These are phyloP conservation scores for Conistra vaccinii DNA, from an alignment of 2,888 invertebrate species.

Conservation along the genomic window DNA sequence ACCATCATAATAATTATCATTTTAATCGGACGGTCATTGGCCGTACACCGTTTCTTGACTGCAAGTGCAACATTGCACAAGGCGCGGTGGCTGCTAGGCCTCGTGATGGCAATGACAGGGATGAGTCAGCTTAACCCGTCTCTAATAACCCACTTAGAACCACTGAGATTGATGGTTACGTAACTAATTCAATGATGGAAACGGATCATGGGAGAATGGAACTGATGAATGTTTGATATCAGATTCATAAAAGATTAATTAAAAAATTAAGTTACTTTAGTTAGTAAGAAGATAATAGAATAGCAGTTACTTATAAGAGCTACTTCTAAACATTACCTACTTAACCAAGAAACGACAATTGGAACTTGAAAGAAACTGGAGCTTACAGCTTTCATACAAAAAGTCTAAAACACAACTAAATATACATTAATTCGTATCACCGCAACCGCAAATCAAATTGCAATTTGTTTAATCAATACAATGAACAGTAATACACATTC, in stretches of 20 bases:
- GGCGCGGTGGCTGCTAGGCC: slow-evolving; percentile 19
- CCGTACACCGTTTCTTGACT: slow-evolving; percentile 8
- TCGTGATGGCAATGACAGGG: slow-evolving; percentile 69
- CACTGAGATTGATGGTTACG: slow-evolving; percentile 54
- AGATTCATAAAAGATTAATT: slow-evolving; percentile 42
- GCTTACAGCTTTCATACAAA: slow-evolving; percentile 57
- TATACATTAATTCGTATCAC: slow-evolving; percentile 63
- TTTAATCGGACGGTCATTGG: slow-evolving; percentile 36
- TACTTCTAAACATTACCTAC: slow-evolving; percentile 26
- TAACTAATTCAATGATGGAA: slow-evolving; percentile 57
- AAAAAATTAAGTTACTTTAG: not conserved
- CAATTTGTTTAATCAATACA: slow-evolving; percentile 72
- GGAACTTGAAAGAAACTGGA: slow-evolving; percentile 37
- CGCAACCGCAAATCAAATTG: slow-evolving; percentile 69
- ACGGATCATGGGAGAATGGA: slow-evolving; percentile 38
- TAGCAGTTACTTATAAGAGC: not conserved
- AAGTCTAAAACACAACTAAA: slow-evolving; percentile 49
- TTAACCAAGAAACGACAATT: slow-evolving; percentile 23
- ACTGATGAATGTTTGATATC: slow-evolving; percentile 38
- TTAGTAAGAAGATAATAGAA: not conserved
- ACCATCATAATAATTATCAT: slow-evolving; percentile 30
- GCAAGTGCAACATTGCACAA: slow-evolving; percentile 56
- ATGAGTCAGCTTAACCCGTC: slow-evolving; percentile 74
- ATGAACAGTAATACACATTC: slow-evolving; percentile 75
- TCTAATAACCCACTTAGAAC: slow-evolving; percentile 66